Evolutionary conservation across 2,797 vertebrate species (phyloP).

Genomic region (Anguilla megastoma): DNA sequence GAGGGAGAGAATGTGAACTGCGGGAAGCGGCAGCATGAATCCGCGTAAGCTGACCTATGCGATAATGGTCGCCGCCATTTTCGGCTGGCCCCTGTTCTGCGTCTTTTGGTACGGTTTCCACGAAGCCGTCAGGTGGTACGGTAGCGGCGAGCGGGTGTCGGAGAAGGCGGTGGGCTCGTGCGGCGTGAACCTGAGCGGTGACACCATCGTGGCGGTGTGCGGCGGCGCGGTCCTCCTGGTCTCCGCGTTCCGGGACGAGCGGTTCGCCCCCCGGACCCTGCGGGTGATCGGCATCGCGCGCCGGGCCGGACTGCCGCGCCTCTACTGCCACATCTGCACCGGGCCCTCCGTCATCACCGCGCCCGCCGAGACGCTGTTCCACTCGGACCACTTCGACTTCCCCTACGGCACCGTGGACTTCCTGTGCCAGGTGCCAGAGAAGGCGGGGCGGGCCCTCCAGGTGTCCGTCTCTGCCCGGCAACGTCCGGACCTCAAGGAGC

Average conservation of each 20-base stretch:
- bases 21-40: not conserved
- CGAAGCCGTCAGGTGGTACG: not conserved
- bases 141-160: not conserved
- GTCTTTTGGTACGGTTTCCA: not conserved
- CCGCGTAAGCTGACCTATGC: not conserved
- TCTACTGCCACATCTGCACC: constrained; percentile 62
- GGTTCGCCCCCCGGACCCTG: constrained; percentile 35
- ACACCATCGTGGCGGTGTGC: constrained; percentile 53
- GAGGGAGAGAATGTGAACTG: not conserved
- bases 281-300: constrained; percentile 63
- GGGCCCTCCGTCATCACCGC: not conserved
- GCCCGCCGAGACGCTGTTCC: constrained; percentile 33
- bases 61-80: not conserved
- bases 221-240: constrained; percentile 58
- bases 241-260: constrained; percentile 59
- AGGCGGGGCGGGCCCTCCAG: constrained; percentile 36
- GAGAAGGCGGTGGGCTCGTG: not conserved
- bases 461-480: constrained; percentile 29
- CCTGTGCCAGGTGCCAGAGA: constrained; percentile 57
- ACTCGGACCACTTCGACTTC: constrained; percentile 58
- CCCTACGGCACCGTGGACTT: constrained; percentile 59
- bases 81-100: not conserved
- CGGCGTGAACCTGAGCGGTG: no score
- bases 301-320: constrained; percentile 46
- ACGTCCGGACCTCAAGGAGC: accelerated